Evolutionary conservation across 2,888 invertebrate genomes (phyloP).

Genomic region (Microchrysa polita): DNA sequence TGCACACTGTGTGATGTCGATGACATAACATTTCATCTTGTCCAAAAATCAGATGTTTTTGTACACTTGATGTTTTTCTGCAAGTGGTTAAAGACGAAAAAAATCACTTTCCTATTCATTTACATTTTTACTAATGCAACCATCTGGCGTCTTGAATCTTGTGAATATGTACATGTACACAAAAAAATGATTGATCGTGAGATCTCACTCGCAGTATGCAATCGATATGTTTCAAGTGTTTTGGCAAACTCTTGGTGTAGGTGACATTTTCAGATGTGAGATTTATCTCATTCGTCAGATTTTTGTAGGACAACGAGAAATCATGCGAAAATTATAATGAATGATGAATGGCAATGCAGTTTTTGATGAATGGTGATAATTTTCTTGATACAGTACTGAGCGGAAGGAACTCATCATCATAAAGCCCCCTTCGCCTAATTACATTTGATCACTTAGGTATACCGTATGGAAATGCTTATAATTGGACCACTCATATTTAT

Average conservation of each 20-base stretch:
- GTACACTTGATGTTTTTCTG: background rate
- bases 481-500: too few species aligned
- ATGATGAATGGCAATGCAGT: too few species aligned
- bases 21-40: background rate
- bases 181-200: slow-evolving; percentile 1
- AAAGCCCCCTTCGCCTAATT: too few species aligned
- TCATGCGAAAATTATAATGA: too few species aligned
- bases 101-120: background rate
- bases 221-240: background rate
- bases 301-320: too few species aligned
- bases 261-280: background rate
- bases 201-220: background rate
- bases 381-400: too few species aligned
- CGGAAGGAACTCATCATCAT: too few species aligned
- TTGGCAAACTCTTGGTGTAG: background rate
- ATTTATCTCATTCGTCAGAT: background rate
- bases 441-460: too few species aligned
- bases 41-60: background rate
- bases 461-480: too few species aligned
- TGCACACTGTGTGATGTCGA: too few species aligned
- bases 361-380: too few species aligned
- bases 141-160: background rate
- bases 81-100: background rate
- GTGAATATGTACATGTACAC: background rate
- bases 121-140: background rate